Conservation (phyloP, 2,797 vertebrate species). For the Ctenopoma multispine region DNA sequence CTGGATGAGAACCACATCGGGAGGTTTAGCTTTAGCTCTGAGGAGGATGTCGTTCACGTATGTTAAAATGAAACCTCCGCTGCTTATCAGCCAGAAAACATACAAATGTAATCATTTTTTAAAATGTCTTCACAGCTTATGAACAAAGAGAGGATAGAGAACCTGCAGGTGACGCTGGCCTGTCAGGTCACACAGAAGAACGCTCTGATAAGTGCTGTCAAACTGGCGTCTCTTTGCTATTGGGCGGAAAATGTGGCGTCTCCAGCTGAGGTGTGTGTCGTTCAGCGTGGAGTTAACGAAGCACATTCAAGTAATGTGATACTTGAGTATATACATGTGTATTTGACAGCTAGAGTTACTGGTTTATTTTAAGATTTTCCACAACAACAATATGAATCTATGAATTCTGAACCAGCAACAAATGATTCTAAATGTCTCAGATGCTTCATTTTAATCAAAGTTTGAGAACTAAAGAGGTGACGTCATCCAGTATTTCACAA, state of each 20-base stretch:
- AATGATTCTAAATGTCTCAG: too few species aligned
- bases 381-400: too few species aligned
- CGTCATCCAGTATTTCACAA: too few species aligned
- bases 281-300: not conserved
- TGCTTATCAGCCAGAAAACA: not conserved
- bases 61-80: not conserved
- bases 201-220: conserved; percentile 79
- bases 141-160: conserved; percentile 76
- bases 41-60: conserved; percentile 79
- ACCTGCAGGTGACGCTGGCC: conserved; percentile 82
- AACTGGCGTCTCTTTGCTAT: conserved; percentile 77
- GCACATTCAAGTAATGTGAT: not conserved
- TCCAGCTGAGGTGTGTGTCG: conserved; percentile 43
- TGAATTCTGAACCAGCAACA: too few species aligned
- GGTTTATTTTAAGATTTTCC: too few species aligned
- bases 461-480: too few species aligned
- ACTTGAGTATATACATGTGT: too few species aligned
- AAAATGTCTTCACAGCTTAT: conserved; percentile 77
- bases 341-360: too few species aligned
- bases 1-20: conserved; percentile 82
- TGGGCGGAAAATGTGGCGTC: conserved; percentile 43
- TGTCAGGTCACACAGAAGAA: conserved; percentile 87
- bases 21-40: conserved; percentile 84
- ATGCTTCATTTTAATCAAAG: too few species aligned
- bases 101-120: not conserved